phyloP scores from a whole-genome alignment of 2,113 vertebrate genomes.

The Boulengerochromis microlepis region DNA sequence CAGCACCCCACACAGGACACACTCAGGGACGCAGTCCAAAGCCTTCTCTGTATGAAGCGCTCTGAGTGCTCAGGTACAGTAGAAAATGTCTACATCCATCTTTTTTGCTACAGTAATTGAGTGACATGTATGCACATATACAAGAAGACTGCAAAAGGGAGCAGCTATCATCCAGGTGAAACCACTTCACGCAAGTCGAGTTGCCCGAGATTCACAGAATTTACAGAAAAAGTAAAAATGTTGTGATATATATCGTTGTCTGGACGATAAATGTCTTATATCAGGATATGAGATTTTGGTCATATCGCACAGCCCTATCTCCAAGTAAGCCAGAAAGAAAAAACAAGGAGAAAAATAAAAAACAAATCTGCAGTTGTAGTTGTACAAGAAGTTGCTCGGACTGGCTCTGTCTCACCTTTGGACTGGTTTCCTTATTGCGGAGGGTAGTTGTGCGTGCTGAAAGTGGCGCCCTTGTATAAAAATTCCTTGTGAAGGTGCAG shows the following conservation, averaged over 20 bases:
- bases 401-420: slow-evolving; percentile 77
- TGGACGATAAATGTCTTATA: not conserved
- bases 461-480: slow-evolving; percentile 84
- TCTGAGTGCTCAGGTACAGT: not conserved
- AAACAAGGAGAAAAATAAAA: not conserved
- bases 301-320: not conserved
- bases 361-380: not conserved
- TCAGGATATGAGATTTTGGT: not conserved
- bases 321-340: not conserved
- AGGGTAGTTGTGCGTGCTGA: slow-evolving; percentile 78
- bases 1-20: not conserved
- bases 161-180: not conserved
- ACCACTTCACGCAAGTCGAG: not conserved
- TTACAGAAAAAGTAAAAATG: not conserved
- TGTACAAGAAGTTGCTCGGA: not conserved
- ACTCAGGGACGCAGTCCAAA: not conserved
- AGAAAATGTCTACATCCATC: not conserved
- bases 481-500: slow-evolving; percentile 68
- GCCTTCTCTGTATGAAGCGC: not conserved
- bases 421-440: slow-evolving; percentile 77
- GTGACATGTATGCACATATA: not conserved
- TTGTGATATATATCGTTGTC: not conserved
- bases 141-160: not conserved
- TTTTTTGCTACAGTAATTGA: not conserved
- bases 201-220: not conserved